Percentiles rank a stretch among this genome's conserved stretches.
Evolutionary conservation across 2,113 vertebrate species (phyloP).

Genomic region (Psephotus haematonotus): DNA sequence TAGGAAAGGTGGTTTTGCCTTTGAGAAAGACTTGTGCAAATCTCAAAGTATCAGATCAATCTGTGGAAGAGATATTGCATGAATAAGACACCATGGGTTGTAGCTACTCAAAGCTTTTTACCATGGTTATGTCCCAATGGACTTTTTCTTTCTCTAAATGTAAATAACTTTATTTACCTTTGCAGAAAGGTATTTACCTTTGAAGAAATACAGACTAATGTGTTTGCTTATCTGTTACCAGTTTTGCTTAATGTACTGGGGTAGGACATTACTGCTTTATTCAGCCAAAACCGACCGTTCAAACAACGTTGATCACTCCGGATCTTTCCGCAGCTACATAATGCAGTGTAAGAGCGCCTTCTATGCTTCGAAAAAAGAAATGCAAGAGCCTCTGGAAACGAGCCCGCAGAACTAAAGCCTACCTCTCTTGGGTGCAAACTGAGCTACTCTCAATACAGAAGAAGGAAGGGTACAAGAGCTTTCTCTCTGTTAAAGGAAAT

Average conservation of each 20-base stretch:
- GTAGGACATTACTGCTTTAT: neutral
- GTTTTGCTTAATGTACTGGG: neutral
- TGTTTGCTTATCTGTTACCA: constrained; percentile 27
- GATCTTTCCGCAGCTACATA: neutral
- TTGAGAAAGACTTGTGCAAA: neutral
- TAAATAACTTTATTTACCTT: constrained; percentile 28
- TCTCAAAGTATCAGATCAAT: neutral
- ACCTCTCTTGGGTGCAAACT: neutral
- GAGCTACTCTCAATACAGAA: neutral
- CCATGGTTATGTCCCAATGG: neutral
- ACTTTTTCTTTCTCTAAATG: constrained; percentile 18
- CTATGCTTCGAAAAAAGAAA: neutral
- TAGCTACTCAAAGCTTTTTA: neutral
- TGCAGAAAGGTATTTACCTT: constrained; percentile 21
- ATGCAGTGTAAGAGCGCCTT: constrained; percentile 9
- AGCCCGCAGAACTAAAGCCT: neutral
- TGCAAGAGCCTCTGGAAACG: neutral
- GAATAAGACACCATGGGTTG: neutral
- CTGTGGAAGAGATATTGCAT: neutral
- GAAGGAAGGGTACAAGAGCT: neutral
- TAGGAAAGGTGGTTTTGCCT: neutral
- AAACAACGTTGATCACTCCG: neutral
- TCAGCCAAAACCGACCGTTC: neutral
- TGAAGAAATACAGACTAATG: constrained; percentile 16
- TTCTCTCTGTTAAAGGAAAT: neutral